Evolutionary conservation across 1,140 invertebrate genomes (phyloP).

Genomic region (Orchestia grillus): DNA sequence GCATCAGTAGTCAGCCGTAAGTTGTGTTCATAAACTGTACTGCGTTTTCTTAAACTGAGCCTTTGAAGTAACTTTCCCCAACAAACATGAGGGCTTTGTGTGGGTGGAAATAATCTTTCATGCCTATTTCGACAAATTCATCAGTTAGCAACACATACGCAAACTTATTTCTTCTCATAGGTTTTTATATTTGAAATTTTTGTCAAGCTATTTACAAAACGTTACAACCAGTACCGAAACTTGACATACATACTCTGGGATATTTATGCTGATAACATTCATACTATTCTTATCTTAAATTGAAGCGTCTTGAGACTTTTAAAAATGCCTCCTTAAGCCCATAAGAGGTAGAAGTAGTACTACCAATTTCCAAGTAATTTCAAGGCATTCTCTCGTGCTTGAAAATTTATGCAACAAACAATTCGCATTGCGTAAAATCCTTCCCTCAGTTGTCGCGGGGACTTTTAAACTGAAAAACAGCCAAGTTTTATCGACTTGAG

Average conservation of each 20-base stretch:
- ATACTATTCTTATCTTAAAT: background rate
- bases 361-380: background rate
- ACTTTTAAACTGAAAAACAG: background rate
- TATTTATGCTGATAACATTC: background rate
- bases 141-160: no score
- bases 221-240: no score
- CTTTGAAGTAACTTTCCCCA: background rate
- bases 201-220: no score
- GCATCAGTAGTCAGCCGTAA: background rate
- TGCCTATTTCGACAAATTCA: background rate
- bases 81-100: background rate
- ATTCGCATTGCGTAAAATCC: background rate
- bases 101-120: background rate
- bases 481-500: background rate
- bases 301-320: background rate
- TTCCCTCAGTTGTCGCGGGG: background rate
- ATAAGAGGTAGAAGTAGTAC: background rate
- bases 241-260: no score
- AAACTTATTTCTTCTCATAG: no score
- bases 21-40: background rate
- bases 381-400: background rate
- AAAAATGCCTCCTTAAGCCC: background rate
- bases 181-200: no score
- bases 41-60: background rate
- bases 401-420: background rate